Base-by-base conservation (phyloP, 2,113 vertebrate species). In the Chaetura pelagica region DNA sequence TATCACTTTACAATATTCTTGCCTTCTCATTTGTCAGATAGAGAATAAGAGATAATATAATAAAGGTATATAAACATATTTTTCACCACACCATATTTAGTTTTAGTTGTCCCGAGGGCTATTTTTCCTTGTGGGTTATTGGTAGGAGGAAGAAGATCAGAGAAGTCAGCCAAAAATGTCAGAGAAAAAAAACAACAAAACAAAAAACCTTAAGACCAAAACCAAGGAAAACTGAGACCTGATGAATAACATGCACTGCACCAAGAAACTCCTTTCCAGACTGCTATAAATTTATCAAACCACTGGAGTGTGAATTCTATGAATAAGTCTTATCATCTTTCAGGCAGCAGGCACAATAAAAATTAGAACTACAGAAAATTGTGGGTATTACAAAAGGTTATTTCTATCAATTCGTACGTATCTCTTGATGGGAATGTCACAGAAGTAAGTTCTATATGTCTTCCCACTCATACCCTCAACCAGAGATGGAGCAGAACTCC, bases 261-360 rank as follows among this genome's bases (percentile, higher is more conserved):
- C 92, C 90, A 94, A 26, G 54, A 97, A 97, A 97, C 97, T 97
- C 93, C 94, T 97, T 97, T 97, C 96, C 95, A 97, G 93, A 78
- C 74, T 91, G 91, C 97, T 98, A 98, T 97, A 74, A 98, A 98
- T 98, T 98, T 98, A 98, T 98, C 97, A 98, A 96, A 97, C 92
- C 96, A 95, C 83, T 94, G 86, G 94, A 97, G 96, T 98, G 97
- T 97, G 96, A 98, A 97, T 94, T 97, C 90, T 96, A 77, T 96
- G 97, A 98, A 97, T 97, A 98, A 98, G 97, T 96, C 96, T 94
- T 97, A 94, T 91, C 93, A 96, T 95, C 95, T 94, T 96, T 93
- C 97, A 96, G 96, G 92, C 89, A 95, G 93, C 30, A 94, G 93
- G 90, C 90, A 94, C 95, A 93, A 84, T 96, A 97, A 97, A 97